These are phyloP conservation scores for Promerops cafer DNA, from an alignment of 2,113 vertebrate species.

Conservation along the genomic window DNA sequence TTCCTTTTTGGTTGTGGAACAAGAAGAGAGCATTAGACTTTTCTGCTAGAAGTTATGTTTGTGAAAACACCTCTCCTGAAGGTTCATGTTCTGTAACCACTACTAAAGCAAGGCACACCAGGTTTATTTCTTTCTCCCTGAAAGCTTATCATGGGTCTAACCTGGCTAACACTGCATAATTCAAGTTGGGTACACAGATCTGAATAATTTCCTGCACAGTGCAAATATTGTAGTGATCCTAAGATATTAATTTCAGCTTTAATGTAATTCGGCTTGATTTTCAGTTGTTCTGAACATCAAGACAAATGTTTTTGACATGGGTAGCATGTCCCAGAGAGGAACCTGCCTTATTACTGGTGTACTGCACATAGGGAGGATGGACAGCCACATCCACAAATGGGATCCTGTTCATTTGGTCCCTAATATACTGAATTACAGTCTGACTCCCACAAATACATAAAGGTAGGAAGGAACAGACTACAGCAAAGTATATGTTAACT, in stretches of 20 bases:
- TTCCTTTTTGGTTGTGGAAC: background rate
- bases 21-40: background rate
- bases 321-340: background rate
- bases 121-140: background rate
- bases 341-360: background rate
- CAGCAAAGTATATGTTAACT: background rate
- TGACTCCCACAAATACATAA: background rate
- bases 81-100: background rate
- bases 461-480: background rate
- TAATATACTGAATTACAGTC: background rate
- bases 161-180: background rate
- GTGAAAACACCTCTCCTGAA: background rate
- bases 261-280: background rate
- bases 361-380: background rate
- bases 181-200: background rate
- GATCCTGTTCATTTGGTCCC: background rate
- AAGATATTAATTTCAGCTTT: background rate
- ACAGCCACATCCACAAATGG: background rate
- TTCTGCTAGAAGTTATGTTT: background rate
- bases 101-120: background rate
- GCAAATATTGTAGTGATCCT: background rate
- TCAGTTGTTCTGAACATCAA: background rate
- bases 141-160: background rate
- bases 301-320: background rate
- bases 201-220: background rate